A percentile compares a stretch with the other conserved stretches of the same genome.
Conservation (phyloP, 2,888 invertebrate species). For the Clostera curtula region DNA sequence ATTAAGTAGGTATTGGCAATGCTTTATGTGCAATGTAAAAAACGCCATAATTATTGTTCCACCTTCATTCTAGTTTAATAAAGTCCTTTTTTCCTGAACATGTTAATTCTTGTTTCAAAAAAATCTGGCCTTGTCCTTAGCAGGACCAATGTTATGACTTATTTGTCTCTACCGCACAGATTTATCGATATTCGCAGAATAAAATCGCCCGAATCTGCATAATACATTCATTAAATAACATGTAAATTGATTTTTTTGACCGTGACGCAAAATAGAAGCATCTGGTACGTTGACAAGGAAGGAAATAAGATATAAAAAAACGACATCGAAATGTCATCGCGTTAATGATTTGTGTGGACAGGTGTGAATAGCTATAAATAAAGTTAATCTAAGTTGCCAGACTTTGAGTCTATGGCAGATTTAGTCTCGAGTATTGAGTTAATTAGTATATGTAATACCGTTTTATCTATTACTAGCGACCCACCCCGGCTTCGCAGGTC, state of each 20-base stretch:
- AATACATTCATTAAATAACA: slow-evolving; percentile 59
- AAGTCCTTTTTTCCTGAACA: slow-evolving; percentile 25
- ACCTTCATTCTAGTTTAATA: slow-evolving; percentile 23
- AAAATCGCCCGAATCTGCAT: slow-evolving; percentile 56
- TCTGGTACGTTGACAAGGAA: slow-evolving; percentile 45
- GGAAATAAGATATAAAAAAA: slow-evolving; percentile 42
- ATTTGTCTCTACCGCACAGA: slow-evolving; percentile 60
- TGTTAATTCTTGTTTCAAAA: slow-evolving; percentile 39
- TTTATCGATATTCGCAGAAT: slow-evolving; percentile 58
- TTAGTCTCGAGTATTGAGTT: too few relatives aligned
- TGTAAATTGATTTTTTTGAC: slow-evolving; percentile 57
- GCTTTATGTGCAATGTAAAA: slow-evolving; percentile 1
- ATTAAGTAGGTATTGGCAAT: not conserved
- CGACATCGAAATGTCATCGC: slow-evolving; percentile 35
- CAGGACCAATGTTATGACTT: slow-evolving; percentile 68
- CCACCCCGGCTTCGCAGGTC: too few relatives aligned
- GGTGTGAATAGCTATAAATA: slow-evolving; percentile 12
- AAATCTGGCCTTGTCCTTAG: slow-evolving; percentile 49
- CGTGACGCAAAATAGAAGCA: slow-evolving; percentile 40
- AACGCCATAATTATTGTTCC: slow-evolving; percentile 10
- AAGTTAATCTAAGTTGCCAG: too few relatives aligned
- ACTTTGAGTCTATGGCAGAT: too few relatives aligned
- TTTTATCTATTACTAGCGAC: too few relatives aligned
- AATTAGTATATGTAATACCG: too few relatives aligned
- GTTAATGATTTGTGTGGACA: slow-evolving; percentile 35